A percentile compares a stretch with the other conserved stretches of the same genome.
phyloP scores from a whole-genome alignment of 1,140 invertebrate species.

The Metaphire vulgaris region DNA sequence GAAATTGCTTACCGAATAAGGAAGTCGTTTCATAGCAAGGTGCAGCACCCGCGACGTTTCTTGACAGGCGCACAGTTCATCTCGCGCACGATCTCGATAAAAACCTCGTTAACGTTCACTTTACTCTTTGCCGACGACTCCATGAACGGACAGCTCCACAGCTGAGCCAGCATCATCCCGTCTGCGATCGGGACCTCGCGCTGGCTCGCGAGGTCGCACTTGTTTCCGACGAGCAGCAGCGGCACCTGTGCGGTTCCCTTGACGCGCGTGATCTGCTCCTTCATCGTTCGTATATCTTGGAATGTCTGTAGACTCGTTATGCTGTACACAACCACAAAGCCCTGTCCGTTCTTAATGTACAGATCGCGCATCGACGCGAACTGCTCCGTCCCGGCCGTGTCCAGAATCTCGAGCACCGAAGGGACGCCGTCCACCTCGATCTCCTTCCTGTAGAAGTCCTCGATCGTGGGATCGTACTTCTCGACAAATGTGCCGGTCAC shows the following conservation, averaged over 20 bases:
- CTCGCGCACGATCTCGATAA: slow-evolving; percentile 97
- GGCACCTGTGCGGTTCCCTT: slow-evolving; percentile 68
- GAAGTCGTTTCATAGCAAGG: slow-evolving; percentile 10
- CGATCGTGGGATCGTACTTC: slow-evolving; percentile 99
- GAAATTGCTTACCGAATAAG: too few species aligned
- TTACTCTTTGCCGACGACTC: slow-evolving; percentile 98
- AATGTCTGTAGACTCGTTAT: slow-evolving; percentile 86
- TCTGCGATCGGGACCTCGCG: slow-evolving; percentile 69
- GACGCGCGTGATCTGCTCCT: slow-evolving; percentile 87
- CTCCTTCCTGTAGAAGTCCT: slow-evolving; percentile 95
- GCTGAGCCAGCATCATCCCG: slow-evolving; percentile 76
- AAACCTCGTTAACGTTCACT: slow-evolving; percentile 98
- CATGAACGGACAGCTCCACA: slow-evolving; percentile 94
- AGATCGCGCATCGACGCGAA: slow-evolving; percentile 58
- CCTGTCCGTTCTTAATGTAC: slow-evolving; percentile 62
- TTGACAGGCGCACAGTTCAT: slow-evolving; percentile 72
- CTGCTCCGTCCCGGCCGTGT: slow-evolving; percentile 87
- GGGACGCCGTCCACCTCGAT: slow-evolving; percentile 98
- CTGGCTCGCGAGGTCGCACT: slow-evolving; percentile 85
- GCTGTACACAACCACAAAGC: slow-evolving; percentile 97
- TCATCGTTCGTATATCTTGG: slow-evolving; percentile 98
- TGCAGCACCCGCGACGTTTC: slow-evolving; percentile 51
- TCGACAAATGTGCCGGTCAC: slow-evolving; percentile 98
- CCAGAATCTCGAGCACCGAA: slow-evolving; percentile 97
- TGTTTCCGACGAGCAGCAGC: slow-evolving; percentile 86